A percentile compares a stretch with the other conserved stretches of the same genome.
These are phyloP conservation scores for Liopterus haemorrhoidalis DNA, from an alignment of 2,888 invertebrate genomes.

Conservation along the genomic window DNA sequence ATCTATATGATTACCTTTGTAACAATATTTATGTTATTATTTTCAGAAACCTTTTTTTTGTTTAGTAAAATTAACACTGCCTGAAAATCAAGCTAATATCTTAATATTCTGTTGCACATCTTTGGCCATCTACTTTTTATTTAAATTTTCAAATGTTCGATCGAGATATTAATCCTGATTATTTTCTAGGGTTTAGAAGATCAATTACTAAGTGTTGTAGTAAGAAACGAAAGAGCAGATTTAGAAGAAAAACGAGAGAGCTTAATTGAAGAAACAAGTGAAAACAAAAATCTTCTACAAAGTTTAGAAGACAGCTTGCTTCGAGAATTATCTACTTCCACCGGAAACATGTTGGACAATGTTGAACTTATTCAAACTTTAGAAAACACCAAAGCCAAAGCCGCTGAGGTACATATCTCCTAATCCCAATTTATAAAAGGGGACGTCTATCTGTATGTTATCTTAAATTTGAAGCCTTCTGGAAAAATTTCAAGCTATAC, in stretches of 20 bases:
- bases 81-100: too few relatives aligned
- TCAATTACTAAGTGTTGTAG: slow-evolving; percentile 83
- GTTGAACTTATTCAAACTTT: slow-evolving; percentile 77
- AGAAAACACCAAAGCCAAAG: slow-evolving; percentile 85
- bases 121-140: too few relatives aligned
- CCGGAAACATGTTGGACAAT: slow-evolving; percentile 91
- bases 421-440: background rate
- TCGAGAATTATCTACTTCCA: slow-evolving; percentile 75
- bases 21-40: too few relatives aligned
- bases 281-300: slow-evolving; percentile 76
- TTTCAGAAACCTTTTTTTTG: too few relatives aligned
- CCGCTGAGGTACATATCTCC: slow-evolving; percentile 58
- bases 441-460: background rate
- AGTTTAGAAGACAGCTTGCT: slow-evolving; percentile 81
- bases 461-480: too few relatives aligned
- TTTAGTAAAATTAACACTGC: too few relatives aligned
- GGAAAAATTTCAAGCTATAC: too few relatives aligned
- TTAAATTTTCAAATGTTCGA: too few relatives aligned
- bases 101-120: too few relatives aligned
- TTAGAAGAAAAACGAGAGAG: slow-evolving; percentile 80
- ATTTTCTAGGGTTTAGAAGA: slow-evolving; percentile 74
- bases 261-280: slow-evolving; percentile 76
- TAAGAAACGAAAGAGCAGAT: slow-evolving; percentile 78
- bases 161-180: too few relatives aligned
- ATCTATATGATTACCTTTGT: too few relatives aligned